Percentiles rank a stretch among this genome's conserved stretches.
These are phyloP conservation scores for Plutella xylostella DNA, from an alignment of 2,888 invertebrate genomes.

Conservation along the genomic window DNA sequence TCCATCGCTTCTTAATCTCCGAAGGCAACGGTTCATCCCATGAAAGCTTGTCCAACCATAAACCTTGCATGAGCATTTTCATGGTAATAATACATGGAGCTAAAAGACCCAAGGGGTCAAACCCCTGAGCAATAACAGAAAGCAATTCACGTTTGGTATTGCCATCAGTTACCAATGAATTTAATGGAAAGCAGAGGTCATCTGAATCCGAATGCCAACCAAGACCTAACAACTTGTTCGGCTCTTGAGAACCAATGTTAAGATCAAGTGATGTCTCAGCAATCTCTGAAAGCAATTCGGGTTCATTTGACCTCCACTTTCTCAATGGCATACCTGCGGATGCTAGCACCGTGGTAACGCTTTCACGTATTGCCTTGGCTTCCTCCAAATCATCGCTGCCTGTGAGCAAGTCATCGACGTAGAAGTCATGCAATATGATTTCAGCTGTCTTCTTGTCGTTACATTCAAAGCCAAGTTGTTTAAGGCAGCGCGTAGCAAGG, in stretches of 20 bases:
- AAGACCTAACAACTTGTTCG: slow-evolving; percentile 16
- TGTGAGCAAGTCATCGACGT: slow-evolving; percentile 20
- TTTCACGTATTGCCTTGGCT: neutral
- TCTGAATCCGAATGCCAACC: slow-evolving; percentile 12
- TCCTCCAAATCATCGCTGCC: neutral
- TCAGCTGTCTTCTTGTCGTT: neutral
- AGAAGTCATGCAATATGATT: slow-evolving; percentile 4
- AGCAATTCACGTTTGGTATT: slow-evolving; percentile 14
- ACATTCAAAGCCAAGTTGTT: slow-evolving; percentile 8
- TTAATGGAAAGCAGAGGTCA: neutral
- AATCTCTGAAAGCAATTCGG: slow-evolving; percentile 4
- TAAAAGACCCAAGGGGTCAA: slow-evolving; percentile 15
- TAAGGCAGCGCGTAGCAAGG: slow-evolving; percentile 2
- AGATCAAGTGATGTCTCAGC: slow-evolving; percentile 12
- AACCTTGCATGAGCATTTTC: slow-evolving; percentile 21
- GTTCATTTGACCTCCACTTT: slow-evolving; percentile 10
- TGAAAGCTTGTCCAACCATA: slow-evolving; percentile 20
- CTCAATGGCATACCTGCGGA: neutral
- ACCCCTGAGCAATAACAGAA: slow-evolving; percentile 1
- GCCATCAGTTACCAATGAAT: neutral
- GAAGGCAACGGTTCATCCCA: slow-evolving; percentile 20
- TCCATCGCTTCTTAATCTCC: slow-evolving; percentile 5
- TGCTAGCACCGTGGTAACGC: neutral
- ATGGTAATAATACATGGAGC: slow-evolving; percentile 17
- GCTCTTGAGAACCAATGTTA: slow-evolving; percentile 11